A percentile compares a stretch with the other conserved stretches of the same genome.
Evolutionary conservation across 2,888 invertebrate species (phyloP).

Genomic region (Rhyacophila evoluta): DNA sequence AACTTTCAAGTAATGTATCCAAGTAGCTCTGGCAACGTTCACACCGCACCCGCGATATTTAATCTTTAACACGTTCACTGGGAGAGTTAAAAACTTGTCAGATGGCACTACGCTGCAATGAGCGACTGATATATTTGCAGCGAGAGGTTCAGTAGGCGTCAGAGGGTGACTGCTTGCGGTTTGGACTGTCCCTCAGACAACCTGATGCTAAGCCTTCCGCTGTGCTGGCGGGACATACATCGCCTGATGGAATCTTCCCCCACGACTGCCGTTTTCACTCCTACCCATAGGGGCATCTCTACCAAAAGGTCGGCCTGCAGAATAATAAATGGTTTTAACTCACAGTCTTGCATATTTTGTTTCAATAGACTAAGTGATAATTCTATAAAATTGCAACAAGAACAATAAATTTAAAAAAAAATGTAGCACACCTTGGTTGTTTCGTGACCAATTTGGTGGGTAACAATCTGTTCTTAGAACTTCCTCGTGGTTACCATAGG

Average conservation of each 20-base stretch:
- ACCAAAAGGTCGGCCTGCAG: constrained; percentile 41
- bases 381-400: too few species aligned
- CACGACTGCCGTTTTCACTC: constrained; percentile 43
- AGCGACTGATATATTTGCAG: not conserved
- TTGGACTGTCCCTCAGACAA: constrained; percentile 49
- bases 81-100: constrained; percentile 5
- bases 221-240: constrained; percentile 54
- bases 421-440: constrained; percentile 26
- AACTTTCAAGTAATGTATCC: constrained; percentile 31
- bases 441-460: constrained; percentile 62
- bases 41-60: not conserved
- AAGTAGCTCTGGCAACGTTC: not conserved
- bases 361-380: too few species aligned
- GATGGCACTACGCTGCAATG: not conserved
- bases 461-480: constrained; percentile 85
- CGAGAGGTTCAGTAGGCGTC: not conserved
- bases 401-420: too few species aligned
- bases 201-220: constrained; percentile 54
- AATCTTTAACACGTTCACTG: constrained; percentile 3
- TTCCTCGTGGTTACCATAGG: constrained; percentile 92
- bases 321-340: not conserved
- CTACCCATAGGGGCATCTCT: constrained; percentile 41
- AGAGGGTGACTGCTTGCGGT: not conserved
- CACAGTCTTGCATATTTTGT: too few species aligned
- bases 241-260: constrained; percentile 52